phyloP scores from a whole-genome alignment of 2,888 invertebrate species.

The Trachelus troglodyta region DNA sequence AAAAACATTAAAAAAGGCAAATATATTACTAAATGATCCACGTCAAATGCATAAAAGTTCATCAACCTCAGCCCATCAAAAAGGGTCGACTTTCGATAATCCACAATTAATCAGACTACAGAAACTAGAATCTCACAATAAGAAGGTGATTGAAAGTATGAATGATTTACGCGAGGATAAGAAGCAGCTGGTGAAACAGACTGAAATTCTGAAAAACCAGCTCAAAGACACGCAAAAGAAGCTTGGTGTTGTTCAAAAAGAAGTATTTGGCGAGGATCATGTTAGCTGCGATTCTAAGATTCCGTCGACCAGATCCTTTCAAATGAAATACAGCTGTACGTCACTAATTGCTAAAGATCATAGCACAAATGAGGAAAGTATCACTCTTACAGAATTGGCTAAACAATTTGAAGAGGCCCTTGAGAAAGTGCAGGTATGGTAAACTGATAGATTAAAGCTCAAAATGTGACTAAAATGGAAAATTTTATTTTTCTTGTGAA shows the following conservation, averaged over 20 bases:
- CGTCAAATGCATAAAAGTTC: not conserved
- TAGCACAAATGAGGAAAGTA: not conserved
- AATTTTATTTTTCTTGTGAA: not conserved
- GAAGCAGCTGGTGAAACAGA: slow-evolving; percentile 9
- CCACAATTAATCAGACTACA: slow-evolving; percentile 14
- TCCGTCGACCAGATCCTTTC: not conserved
- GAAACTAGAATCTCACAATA: slow-evolving; percentile 16
- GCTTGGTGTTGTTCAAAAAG: slow-evolving; percentile 14
- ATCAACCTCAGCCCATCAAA: not conserved
- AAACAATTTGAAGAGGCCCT: slow-evolving; percentile 28
- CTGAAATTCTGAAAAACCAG: slow-evolving; percentile 9
- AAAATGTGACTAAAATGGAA: not conserved
- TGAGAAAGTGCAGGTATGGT: slow-evolving; percentile 28
- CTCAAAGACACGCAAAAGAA: slow-evolving; percentile 10
- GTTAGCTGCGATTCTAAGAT: not conserved
- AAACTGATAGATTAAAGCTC: not conserved
- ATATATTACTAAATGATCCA: slow-evolving; percentile 13
- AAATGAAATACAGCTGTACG: slow-evolving; percentile 8
- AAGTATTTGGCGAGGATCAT: slow-evolving; percentile 8
- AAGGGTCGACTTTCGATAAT: not conserved
- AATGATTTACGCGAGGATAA: slow-evolving; percentile 12
- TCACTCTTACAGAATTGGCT: slow-evolving; percentile 22
- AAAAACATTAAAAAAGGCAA: slow-evolving; percentile 16
- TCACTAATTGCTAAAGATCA: slow-evolving; percentile 2
- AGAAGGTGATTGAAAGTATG: slow-evolving; percentile 12